A percentile compares a stretch with the other conserved stretches of the same genome.
These are phyloP conservation scores for Drosophila ananassae DNA, from an alignment of 1,140 invertebrate genomes.

Conservation along the genomic window DNA sequence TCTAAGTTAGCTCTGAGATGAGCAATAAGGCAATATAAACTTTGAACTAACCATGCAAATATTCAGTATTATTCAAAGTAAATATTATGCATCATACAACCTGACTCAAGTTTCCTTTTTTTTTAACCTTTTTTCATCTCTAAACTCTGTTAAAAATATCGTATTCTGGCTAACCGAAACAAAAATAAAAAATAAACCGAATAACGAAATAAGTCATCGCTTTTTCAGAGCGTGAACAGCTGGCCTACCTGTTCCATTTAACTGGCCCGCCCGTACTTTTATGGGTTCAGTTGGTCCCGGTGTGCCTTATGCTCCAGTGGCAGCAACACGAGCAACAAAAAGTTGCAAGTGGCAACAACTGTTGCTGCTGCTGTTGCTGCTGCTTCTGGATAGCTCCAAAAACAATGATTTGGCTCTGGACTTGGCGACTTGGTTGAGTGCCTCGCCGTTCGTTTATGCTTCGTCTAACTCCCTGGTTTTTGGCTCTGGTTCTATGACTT, in stretches of 20 bases:
- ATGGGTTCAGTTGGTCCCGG: conserved; percentile 63
- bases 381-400: conserved; percentile 55
- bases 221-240: conserved; percentile 81
- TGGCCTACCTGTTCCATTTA: conserved; percentile 79
- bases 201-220: conserved; percentile 55
- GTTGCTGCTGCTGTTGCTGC: conserved; percentile 42
- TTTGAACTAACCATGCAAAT: conserved; percentile 33
- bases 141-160: conserved; percentile 20
- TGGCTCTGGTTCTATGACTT: conserved; percentile 41
- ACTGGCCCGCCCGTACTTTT: conserved; percentile 75
- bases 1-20: conserved; percentile 20
- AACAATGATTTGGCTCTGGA: conserved; percentile 52
- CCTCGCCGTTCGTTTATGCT: conserved; percentile 76
- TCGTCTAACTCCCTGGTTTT: conserved; percentile 57
- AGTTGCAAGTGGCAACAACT: conserved; percentile 42
- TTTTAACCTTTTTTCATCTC: conserved; percentile 1
- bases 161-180: conserved; percentile 43
- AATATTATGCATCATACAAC: conserved; percentile 60
- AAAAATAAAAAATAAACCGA: conserved; percentile 6
- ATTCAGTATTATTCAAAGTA: conserved; percentile 54
- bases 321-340: conserved; percentile 16
- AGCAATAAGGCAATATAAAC: conserved; percentile 57
- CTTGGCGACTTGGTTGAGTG: conserved; percentile 74
- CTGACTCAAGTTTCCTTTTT: conserved; percentile 16
- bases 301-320: conserved; percentile 71